Percentiles rank a stretch among this genome's conserved stretches.
Evolutionary conservation across 2,888 invertebrate genomes (phyloP).

Genomic region (Linnaemya vulpina): DNA sequence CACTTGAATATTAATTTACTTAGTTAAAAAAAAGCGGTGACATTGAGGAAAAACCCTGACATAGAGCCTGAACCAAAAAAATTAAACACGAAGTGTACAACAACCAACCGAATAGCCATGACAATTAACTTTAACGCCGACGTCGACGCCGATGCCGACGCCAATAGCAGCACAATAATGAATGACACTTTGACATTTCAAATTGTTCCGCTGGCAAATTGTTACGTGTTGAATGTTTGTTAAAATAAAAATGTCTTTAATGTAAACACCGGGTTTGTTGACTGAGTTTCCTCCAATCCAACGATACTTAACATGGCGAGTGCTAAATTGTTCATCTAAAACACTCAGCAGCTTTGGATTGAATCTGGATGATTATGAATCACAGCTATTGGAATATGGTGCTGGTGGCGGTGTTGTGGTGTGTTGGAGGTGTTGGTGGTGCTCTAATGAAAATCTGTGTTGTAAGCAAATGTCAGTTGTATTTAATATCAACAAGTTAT

Average conservation of each 20-base stretch:
- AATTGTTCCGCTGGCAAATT: slow-evolving; percentile 54
- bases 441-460: slow-evolving; percentile 44
- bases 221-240: slow-evolving; percentile 36
- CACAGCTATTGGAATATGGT: slow-evolving; percentile 24
- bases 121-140: slow-evolving; percentile 48
- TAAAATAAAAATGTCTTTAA: neutral
- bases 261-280: neutral
- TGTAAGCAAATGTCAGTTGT: slow-evolving; percentile 68
- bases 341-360: slow-evolving; percentile 31
- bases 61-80: slow-evolving; percentile 46
- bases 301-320: slow-evolving; percentile 40
- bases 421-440: neutral
- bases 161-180: slow-evolving; percentile 48
- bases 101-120: slow-evolving; percentile 18
- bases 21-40: slow-evolving; percentile 15
- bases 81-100: slow-evolving; percentile 50
- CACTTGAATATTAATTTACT: neutral
- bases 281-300: neutral
- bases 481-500: slow-evolving; percentile 70
- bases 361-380: slow-evolving; percentile 54
- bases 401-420: too few species aligned
- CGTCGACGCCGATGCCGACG: slow-evolving; percentile 57
- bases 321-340: slow-evolving; percentile 52
- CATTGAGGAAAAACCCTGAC: slow-evolving; percentile 51
- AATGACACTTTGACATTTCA: slow-evolving; percentile 68